These are phyloP conservation scores for Drosophila equinoxialis DNA, from an alignment of 1,140 invertebrate genomes.

Conservation along the genomic window DNA sequence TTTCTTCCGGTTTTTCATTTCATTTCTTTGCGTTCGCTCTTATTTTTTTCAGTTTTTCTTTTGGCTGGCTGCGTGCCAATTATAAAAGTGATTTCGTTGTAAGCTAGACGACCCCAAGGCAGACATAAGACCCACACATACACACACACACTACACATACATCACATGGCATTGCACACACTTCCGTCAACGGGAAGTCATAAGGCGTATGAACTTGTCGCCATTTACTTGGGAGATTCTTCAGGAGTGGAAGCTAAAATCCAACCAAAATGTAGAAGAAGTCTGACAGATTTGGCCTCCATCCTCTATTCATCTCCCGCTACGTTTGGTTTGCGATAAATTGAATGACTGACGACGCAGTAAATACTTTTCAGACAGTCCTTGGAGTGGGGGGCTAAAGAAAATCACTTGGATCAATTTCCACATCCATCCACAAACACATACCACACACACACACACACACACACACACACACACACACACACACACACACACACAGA, in stretches of 20 bases:
- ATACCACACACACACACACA: constrained; percentile 5
- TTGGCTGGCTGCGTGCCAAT: constrained; percentile 79
- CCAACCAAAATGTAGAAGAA: constrained; percentile 37
- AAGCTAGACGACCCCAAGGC: constrained; percentile 69
- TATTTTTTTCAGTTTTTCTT: constrained; percentile 57
- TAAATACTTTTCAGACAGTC: constrained; percentile 77
- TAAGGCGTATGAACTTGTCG: constrained; percentile 81
- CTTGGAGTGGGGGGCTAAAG: constrained; percentile 29
- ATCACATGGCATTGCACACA: constrained; percentile 37
- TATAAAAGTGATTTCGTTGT: constrained; percentile 80
- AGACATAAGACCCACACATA: constrained; percentile 52
- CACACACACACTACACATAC: constrained; percentile 37
- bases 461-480: constrained; percentile 9
- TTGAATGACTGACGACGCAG: constrained; percentile 79
- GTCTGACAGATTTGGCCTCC: constrained; percentile 44
- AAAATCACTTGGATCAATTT: constrained; percentile 57
- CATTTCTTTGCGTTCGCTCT: constrained; percentile 8
- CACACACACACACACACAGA: constrained; percentile 1
- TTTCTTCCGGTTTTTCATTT: constrained; percentile 20
- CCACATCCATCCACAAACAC: constrained; percentile 34
- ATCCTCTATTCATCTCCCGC: not conserved
- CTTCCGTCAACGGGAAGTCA: constrained; percentile 80
- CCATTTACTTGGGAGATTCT: constrained; percentile 27
- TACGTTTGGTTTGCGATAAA: constrained; percentile 69
- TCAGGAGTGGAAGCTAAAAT: constrained; percentile 23